These are phyloP conservation scores for Etheostoma perlongum DNA, from an alignment of 2,797 vertebrate species.

Conservation along the genomic window DNA sequence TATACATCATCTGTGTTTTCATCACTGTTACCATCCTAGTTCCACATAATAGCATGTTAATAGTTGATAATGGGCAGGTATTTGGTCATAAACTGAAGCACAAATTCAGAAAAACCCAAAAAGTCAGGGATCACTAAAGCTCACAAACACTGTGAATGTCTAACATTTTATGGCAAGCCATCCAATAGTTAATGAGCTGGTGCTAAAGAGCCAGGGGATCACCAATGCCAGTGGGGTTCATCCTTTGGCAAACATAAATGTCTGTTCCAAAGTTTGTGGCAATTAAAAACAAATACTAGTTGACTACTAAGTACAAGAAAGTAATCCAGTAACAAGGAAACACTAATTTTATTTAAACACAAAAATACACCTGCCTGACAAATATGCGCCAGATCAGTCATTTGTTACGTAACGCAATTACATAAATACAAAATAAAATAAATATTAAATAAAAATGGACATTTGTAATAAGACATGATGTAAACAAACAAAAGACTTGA, in stretches of 20 bases:
- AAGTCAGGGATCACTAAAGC: neutral
- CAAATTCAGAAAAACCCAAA: neutral
- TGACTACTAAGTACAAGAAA: slow-evolving; percentile 23
- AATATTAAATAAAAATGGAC: slow-evolving; percentile 87
- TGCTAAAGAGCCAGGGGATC: neutral
- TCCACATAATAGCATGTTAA: neutral
- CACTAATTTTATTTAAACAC: slow-evolving; percentile 77
- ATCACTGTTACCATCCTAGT: neutral
- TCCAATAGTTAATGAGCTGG: neutral
- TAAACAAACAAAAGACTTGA: slow-evolving; percentile 73
- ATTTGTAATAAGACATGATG: slow-evolving; percentile 77
- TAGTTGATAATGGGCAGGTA: neutral
- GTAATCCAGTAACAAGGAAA: slow-evolving; percentile 44
- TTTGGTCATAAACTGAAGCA: neutral
- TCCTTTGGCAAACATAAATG: neutral
- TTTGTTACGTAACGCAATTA: slow-evolving; percentile 73
- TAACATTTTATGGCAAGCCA: neutral
- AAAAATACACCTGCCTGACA: slow-evolving; percentile 60
- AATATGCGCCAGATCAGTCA: slow-evolving; percentile 53
- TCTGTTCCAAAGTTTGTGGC: neutral
- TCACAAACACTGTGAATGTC: neutral
- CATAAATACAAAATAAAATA: slow-evolving; percentile 87
- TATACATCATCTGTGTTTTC: neutral
- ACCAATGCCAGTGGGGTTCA: slow-evolving; percentile 3
- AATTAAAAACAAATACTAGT: slow-evolving; percentile 4